Percentiles rank a stretch among this genome's conserved stretches.
These are phyloP conservation scores for Amphipoea oculea DNA, from an alignment of 2,888 invertebrate genomes.

Conservation along the genomic window DNA sequence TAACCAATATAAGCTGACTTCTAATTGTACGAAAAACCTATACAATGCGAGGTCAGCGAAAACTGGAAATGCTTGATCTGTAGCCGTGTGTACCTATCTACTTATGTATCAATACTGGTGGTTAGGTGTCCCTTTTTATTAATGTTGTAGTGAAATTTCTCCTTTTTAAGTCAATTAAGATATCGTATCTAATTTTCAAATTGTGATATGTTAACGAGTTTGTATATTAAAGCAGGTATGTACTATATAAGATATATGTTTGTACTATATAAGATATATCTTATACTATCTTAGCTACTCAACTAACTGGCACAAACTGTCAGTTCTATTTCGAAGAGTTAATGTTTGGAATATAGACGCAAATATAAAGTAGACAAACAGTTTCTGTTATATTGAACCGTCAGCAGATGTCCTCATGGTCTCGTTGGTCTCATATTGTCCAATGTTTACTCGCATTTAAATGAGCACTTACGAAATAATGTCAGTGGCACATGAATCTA, in stretches of 20 bases:
- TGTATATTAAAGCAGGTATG: neutral
- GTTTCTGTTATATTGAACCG: conserved; percentile 65
- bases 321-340: conserved; percentile 53
- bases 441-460: conserved; percentile 81
- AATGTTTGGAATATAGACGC: conserved; percentile 57
- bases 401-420: conserved; percentile 70
- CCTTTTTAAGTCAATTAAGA: neutral
- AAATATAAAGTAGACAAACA: conserved; percentile 66
- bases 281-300: neutral
- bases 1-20: too few species aligned
- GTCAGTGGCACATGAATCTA: conserved; percentile 74
- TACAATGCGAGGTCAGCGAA: too few species aligned
- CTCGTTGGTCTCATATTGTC: conserved; percentile 73
- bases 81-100: neutral
- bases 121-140: neutral
- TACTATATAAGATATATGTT: neutral
- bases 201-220: neutral
- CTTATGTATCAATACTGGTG: neutral
- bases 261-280: neutral
- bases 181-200: neutral
- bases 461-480: conserved; percentile 79
- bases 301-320: conserved; percentile 23
- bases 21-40: too few species aligned
- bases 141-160: conserved; percentile 4
- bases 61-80: too few species aligned